phyloP scores from a whole-genome alignment of 2,113 vertebrate genomes.

The Bubalus kerabau region DNA sequence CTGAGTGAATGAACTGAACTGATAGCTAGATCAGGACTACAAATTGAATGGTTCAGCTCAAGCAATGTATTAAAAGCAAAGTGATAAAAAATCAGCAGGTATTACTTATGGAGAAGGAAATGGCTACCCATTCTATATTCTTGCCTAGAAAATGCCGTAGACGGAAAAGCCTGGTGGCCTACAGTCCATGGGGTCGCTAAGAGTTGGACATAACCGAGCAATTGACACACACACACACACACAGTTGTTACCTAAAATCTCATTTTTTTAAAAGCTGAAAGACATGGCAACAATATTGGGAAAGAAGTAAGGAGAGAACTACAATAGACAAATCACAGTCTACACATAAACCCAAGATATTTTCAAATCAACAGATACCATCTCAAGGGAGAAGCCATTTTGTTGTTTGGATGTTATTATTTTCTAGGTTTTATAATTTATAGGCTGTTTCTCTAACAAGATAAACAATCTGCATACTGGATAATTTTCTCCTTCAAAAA shows the following conservation, averaged over 20 bases:
- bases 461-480: not conserved
- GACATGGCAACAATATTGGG: not conserved
- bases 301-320: not conserved
- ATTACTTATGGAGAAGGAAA: not conserved
- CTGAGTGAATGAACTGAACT: too few species aligned
- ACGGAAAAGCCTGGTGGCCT: fast-evolving
- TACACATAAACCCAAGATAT: not conserved
- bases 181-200: not conserved
- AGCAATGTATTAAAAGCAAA: not conserved
- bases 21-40: not conserved
- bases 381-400: not conserved
- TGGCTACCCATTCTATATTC: not conserved
- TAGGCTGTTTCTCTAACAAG: not conserved
- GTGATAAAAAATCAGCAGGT: not conserved
- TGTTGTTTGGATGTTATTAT: not conserved
- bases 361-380: not conserved
- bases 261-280: not conserved
- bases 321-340: not conserved
- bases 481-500: not conserved
- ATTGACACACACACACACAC: not conserved
- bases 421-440: not conserved
- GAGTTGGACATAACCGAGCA: not conserved
- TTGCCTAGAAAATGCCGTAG: not conserved
- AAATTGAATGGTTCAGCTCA: not conserved
- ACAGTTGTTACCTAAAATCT: not conserved